Conservation (phyloP, 2,113 vertebrate genomes). For the Etia nguti region DNA sequence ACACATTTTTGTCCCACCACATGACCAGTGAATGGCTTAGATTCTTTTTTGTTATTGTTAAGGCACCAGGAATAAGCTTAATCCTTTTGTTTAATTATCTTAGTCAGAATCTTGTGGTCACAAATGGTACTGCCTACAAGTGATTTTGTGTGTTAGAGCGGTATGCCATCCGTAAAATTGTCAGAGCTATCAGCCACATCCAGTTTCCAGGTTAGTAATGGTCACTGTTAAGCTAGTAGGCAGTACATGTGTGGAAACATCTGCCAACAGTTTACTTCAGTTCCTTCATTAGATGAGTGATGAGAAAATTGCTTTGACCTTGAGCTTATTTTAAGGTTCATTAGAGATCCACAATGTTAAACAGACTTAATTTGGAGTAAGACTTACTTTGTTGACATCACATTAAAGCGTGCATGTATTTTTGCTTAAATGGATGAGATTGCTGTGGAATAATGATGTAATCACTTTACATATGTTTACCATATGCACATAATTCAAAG, state of each 20-base stretch:
- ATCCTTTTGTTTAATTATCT: background rate
- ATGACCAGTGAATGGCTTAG: background rate
- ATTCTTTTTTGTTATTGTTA: background rate
- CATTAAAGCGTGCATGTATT: background rate
- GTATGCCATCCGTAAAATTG: background rate
- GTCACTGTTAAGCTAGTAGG: background rate
- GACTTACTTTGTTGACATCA: background rate
- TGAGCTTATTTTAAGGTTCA: conserved; percentile 40
- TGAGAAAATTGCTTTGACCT: background rate
- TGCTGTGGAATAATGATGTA: conserved; percentile 24
- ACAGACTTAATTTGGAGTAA: background rate
- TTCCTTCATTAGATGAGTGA: conserved; percentile 23
- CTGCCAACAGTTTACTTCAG: conserved; percentile 33
- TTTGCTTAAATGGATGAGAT: conserved; percentile 11
- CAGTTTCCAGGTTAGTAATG: background rate
- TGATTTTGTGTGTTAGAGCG: background rate
- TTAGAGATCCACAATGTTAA: conserved; percentile 24
- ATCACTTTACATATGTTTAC: conserved; percentile 24
- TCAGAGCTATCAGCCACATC: background rate
- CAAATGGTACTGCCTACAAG: background rate
- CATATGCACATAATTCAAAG: conserved; percentile 25
- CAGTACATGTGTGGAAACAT: conserved; percentile 13
- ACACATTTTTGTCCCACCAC: conserved; percentile 1
- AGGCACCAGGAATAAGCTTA: background rate
- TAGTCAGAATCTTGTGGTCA: background rate